Evolutionary conservation across 2,113 vertebrate species (phyloP), one percentile per base, ranked within the genome.

Genomic region (Urocolius indicus): DNA sequence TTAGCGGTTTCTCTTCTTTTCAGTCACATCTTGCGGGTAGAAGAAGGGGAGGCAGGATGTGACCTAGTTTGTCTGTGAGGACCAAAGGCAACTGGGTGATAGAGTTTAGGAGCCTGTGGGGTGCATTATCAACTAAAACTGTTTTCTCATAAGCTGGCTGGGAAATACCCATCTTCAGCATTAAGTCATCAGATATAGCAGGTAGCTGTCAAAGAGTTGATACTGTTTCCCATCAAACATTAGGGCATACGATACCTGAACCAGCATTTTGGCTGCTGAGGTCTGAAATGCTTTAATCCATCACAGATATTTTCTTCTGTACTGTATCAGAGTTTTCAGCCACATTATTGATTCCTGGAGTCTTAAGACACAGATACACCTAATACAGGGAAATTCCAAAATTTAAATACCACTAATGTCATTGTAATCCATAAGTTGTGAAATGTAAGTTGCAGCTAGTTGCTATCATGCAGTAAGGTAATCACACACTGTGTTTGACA

Each of bases 401-500:
- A 59, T 2, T 30, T 13, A 66, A 63, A 23, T 74, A 18, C 36
- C 49, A 2, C 43, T 36, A 17, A 34, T 80, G 55, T n/a, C 17
- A 20, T n/a, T 86, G 36, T 73, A 79, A 32, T 29, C 32, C 9
- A 1, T 24, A 27, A 71, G 23, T 54, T 78, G 32, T 74, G 58
- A 80, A 81, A 71, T 55, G 3, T 0, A 62, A 54, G 45, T 52
- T 48, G 24, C 24, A 66, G 65, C 18, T 45, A 52, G 75, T 46
- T 69, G 24, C 16, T 89, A 4, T 49, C 62, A 27, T 2, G 9
- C 43, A 59, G 18, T 46, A 54, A 66, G 38, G 12, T 17, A 43
- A n/a, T 76, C 19, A 7, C 24, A 20, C 2, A 2, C 29, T 13
- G 2, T 32, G 58, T 24, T 0, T 54, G 59, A 38, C 41, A 48